Evolutionary conservation across 2,888 invertebrate species (phyloP).

Genomic region (Rhagonycha fulva): DNA sequence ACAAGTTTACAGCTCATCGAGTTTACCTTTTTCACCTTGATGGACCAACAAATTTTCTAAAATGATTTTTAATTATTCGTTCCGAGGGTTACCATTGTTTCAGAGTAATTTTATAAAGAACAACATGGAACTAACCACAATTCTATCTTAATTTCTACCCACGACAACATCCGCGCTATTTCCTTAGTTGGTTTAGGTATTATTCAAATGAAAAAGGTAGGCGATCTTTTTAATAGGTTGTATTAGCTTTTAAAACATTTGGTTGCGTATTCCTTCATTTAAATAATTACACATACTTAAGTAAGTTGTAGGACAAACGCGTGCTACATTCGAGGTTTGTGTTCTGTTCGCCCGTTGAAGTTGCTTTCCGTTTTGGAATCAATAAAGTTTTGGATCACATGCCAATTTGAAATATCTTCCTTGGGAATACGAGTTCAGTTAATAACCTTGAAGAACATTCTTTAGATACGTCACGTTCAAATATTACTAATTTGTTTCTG

Average conservation of each 20-base stretch:
- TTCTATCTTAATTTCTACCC: slow-evolving; percentile 15
- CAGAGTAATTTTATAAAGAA: slow-evolving; percentile 5
- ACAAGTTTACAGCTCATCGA: not conserved
- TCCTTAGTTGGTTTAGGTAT: slow-evolving; percentile 11
- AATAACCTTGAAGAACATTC: slow-evolving; percentile 1
- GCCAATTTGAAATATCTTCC: slow-evolving; percentile 1
- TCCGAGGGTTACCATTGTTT: not conserved
- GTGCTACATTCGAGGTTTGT: slow-evolving; percentile 6
- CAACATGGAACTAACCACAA: slow-evolving; percentile 1
- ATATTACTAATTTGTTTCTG: slow-evolving; percentile 2
- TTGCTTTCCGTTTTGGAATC: not conserved
- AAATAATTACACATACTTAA: not conserved
- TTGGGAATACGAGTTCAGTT: not conserved
- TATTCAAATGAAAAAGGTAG: slow-evolving; percentile 10
- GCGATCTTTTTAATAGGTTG: slow-evolving; percentile 5
- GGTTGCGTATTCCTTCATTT: not conserved
- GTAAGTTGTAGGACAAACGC: slow-evolving; percentile 3
- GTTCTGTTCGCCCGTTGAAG: slow-evolving; percentile 4
- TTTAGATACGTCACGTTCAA: slow-evolving; percentile 4
- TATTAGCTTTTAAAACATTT: not conserved
- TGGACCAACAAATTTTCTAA: not conserved
- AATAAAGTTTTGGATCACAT: not conserved
- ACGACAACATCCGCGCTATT: slow-evolving; percentile 19
- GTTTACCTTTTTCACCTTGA: not conserved
- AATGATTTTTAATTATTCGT: not conserved